phyloP scores from a whole-genome alignment of 2,113 vertebrate genomes.

The Festucalex cinctus region DNA sequence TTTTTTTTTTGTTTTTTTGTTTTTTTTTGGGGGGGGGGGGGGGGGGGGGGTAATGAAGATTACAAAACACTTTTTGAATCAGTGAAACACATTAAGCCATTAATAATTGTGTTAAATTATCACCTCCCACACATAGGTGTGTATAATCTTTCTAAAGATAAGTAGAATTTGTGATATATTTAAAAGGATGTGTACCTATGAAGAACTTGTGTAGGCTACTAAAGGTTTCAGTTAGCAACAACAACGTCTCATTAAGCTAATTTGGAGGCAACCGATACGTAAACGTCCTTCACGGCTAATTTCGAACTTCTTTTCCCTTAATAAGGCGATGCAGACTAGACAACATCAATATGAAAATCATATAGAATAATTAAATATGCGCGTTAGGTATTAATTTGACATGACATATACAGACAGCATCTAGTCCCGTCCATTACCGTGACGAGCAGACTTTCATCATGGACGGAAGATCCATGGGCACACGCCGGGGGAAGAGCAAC shows the following conservation, averaged over 20 bases:
- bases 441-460: constrained; percentile 38
- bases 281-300: constrained; percentile 32
- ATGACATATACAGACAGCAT: constrained; percentile 16
- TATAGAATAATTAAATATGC: constrained; percentile 18
- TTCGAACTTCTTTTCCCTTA: neutral
- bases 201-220: neutral
- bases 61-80: too few species aligned
- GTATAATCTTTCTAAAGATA: neutral
- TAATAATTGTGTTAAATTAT: too few species aligned
- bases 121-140: neutral
- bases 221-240: constrained; percentile 39
- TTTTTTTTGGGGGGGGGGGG: too few species aligned
- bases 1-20: too few species aligned
- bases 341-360: constrained; percentile 21
- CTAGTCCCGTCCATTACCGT: constrained; percentile 20
- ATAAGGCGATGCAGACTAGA: constrained; percentile 11
- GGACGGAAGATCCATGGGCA: constrained; percentile 46
- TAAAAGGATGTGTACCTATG: neutral
- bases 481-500: constrained; percentile 55
- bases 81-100: too few species aligned
- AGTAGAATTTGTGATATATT: neutral
- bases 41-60: too few species aligned
- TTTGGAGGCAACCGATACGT: constrained; percentile 34
- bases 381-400: constrained; percentile 30
- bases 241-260: constrained; percentile 58